phyloP scores from a whole-genome alignment of 1,140 invertebrate species.

The Lithobius niger region DNA sequence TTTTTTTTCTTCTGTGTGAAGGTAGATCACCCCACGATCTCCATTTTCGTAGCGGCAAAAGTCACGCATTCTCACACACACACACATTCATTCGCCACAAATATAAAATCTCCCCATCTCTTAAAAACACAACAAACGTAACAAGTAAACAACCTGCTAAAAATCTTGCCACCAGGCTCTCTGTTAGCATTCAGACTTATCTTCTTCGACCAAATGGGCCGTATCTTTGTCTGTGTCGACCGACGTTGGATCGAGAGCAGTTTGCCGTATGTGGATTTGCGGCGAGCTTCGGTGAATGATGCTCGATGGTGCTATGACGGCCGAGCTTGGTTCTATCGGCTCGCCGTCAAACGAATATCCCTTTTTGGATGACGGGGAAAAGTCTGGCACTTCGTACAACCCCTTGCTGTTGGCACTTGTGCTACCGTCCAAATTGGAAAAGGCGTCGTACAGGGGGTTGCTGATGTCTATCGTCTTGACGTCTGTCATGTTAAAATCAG shows the following conservation, averaged over 20 bases:
- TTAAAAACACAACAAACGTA: too few relatives aligned
- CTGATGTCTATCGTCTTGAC: conserved; percentile 67
- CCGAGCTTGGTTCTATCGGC: conserved; percentile 40
- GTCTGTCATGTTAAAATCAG: conserved; percentile 58
- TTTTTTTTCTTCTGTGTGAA: too few relatives aligned
- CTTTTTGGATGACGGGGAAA: conserved; percentile 40
- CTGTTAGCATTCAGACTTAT: conserved; percentile 43
- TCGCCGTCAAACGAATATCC: conserved; percentile 6
- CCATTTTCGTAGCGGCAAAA: too few relatives aligned
- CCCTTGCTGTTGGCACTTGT: conserved; percentile 13
- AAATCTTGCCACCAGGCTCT: too few relatives aligned
- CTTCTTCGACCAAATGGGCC: conserved; percentile 74
- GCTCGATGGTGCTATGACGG: conserved; percentile 63
- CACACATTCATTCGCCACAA: too few relatives aligned
- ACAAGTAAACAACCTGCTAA: too few relatives aligned
- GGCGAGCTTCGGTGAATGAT: conserved; percentile 58
- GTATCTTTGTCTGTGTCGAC: conserved; percentile 85
- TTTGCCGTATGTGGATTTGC: conserved; percentile 51
- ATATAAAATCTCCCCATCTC: too few relatives aligned
- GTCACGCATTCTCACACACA: too few relatives aligned
- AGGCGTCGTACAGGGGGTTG: conserved; percentile 90
- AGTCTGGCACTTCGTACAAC: conserved; percentile 50
- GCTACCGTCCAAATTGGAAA: conserved; percentile 20
- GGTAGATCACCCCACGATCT: too few relatives aligned
- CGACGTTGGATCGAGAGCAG: conserved; percentile 63